A percentile compares a stretch with the other conserved stretches of the same genome.
These are phyloP conservation scores for Chaetorhynchus papuensis DNA, from an alignment of 2,113 vertebrate species.

Conservation along the genomic window DNA sequence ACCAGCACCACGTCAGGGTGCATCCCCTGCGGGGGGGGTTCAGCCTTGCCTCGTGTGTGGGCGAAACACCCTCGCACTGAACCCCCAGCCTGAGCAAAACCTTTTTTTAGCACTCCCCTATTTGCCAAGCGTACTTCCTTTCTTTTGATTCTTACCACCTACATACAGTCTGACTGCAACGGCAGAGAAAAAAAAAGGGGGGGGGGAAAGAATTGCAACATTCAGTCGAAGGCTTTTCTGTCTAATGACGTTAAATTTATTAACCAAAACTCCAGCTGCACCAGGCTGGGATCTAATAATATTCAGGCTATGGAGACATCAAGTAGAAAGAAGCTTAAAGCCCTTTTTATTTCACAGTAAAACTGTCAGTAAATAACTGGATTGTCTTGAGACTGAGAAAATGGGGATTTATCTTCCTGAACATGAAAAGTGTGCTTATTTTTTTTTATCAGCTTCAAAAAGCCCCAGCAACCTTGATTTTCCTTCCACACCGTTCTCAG, in stretches of 20 bases:
- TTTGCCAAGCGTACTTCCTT: constrained; percentile 63
- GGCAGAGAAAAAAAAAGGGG: not conserved
- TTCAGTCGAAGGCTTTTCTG: constrained; percentile 44
- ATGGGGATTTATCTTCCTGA: constrained; percentile 61
- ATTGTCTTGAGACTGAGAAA: constrained; percentile 67
- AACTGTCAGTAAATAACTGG: constrained; percentile 68
- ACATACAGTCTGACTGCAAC: constrained; percentile 62
- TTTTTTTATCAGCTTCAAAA: constrained; percentile 64
- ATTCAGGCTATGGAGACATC: constrained; percentile 64
- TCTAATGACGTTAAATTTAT: constrained; percentile 65
- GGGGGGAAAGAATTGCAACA: constrained; percentile 10
- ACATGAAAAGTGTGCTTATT: constrained; percentile 60
- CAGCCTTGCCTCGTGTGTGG: not conserved
- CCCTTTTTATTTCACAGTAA: constrained; percentile 64
- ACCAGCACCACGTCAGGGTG: accelerated
- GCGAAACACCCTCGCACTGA: not conserved
- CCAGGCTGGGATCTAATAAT: constrained; percentile 64
- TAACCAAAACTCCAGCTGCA: constrained; percentile 62
- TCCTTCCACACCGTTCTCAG: constrained; percentile 49
- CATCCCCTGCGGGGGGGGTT: not conserved
- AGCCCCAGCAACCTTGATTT: constrained; percentile 61
- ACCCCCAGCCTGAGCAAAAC: not conserved
- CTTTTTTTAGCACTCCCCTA: constrained; percentile 53
- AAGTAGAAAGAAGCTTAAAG: constrained; percentile 68
- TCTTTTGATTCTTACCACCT: constrained; percentile 68